These are phyloP conservation scores for Hyppa rectilinea DNA, from an alignment of 2,888 invertebrate species.

Conservation along the genomic window DNA sequence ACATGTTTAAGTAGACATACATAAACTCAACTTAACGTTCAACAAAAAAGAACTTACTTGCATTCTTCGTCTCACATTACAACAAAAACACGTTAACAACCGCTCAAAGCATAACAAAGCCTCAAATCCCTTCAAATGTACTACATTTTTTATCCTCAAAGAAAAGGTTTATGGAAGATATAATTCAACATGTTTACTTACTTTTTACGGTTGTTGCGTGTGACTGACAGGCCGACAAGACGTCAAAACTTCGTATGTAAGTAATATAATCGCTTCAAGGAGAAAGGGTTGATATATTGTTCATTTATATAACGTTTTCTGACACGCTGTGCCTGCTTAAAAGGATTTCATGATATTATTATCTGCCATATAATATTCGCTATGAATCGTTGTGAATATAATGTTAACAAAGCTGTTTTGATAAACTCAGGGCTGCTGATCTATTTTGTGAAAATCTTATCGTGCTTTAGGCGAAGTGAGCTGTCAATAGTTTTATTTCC, in stretches of 20 bases:
- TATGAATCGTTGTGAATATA: no score
- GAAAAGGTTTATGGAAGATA: conserved; percentile 23
- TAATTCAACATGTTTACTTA: conserved; percentile 38
- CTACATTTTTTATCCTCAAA: conserved; percentile 16
- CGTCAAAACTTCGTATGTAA: conserved; percentile 37
- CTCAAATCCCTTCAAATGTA: conserved; percentile 12
- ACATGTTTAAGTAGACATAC: no score
- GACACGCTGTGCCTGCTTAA: conserved; percentile 27
- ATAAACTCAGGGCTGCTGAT: no score
- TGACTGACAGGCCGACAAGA: conserved; percentile 25
- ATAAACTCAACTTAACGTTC: no score
- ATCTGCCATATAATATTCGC: no score
- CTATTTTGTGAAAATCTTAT: no score
- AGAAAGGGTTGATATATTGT: conserved; percentile 15
- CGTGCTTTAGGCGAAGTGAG: no score
- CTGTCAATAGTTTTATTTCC: no score
- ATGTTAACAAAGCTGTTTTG: no score
- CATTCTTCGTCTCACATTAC: no score
- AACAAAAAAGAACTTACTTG: no score
- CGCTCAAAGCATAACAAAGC: not conserved
- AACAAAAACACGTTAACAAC: not conserved
- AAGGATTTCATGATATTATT: conserved; percentile 15
- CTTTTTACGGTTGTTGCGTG: conserved; percentile 16
- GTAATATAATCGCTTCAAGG: conserved; percentile 19
- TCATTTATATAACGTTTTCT: not conserved